phyloP scores from a whole-genome alignment of 1,140 invertebrate species.

The Drosophila athabasca region DNA sequence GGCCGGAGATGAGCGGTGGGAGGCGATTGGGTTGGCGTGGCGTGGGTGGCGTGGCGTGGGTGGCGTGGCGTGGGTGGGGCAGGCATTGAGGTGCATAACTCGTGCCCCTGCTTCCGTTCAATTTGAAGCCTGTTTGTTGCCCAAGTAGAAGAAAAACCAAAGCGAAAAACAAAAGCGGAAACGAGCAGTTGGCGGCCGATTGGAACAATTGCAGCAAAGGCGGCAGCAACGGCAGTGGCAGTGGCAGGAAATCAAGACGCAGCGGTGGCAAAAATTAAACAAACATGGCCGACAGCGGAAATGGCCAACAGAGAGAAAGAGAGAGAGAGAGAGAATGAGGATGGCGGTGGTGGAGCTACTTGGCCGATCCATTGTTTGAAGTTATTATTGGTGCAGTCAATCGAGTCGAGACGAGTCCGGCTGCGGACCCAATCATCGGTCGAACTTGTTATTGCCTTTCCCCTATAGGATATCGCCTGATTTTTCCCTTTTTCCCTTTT shows the following conservation, averaged over 20 bases:
- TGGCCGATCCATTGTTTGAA: constrained; percentile 69
- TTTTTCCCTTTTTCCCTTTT: constrained; percentile 36
- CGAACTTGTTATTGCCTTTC: constrained; percentile 60
- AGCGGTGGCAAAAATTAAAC: constrained; percentile 77
- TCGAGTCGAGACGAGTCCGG: constrained; percentile 49
- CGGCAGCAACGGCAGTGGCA: constrained; percentile 17
- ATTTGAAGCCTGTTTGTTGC: constrained; percentile 80
- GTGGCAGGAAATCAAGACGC: constrained; percentile 48
- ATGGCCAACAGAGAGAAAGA: constrained; percentile 13
- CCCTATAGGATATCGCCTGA: constrained; percentile 58
- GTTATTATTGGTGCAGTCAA: constrained; percentile 74
- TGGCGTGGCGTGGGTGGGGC: constrained; percentile 15
- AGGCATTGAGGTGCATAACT: constrained; percentile 64
- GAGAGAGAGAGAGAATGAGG: background rate
- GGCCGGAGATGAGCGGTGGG: constrained; percentile 31
- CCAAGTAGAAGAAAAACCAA: constrained; percentile 65
- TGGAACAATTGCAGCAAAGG: constrained; percentile 69
- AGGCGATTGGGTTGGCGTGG: constrained; percentile 2
- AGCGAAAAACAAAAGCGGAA: constrained; percentile 75
- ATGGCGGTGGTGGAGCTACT: constrained; percentile 38
- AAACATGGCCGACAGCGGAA: constrained; percentile 61
- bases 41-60: constrained; percentile 13
- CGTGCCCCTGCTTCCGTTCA: constrained; percentile 74
- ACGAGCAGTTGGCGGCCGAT: constrained; percentile 77
- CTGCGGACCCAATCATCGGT: constrained; percentile 70